Evolutionary conservation across 2,113 vertebrate genomes (phyloP).

Genomic region (Spermophilus dauricus): DNA sequence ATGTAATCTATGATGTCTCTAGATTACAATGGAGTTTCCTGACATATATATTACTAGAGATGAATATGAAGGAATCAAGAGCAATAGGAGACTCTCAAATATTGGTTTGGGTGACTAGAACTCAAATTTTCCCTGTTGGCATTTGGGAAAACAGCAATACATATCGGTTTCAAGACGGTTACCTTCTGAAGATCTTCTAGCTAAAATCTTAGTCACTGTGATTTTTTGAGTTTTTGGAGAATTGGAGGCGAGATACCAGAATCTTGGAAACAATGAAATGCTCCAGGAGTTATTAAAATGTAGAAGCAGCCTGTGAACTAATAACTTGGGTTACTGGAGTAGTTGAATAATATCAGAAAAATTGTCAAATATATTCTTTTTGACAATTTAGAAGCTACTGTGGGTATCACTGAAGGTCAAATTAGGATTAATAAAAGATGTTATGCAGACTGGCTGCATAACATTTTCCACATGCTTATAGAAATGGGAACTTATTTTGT

Average conservation of each 20-base stretch:
- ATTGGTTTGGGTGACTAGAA: neutral
- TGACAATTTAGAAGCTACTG: neutral
- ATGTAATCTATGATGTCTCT: neutral
- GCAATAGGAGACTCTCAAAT: neutral
- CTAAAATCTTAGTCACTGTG: neutral
- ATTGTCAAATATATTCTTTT: neutral
- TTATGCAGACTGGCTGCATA: neutral
- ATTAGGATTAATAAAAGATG: neutral
- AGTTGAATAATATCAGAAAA: slow-evolving; percentile 37
- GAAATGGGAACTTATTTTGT: neutral
- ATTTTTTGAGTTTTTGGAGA: slow-evolving; percentile 23
- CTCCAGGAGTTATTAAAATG: neutral
- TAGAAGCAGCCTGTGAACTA: neutral
- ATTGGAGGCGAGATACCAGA: neutral
- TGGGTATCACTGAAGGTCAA: neutral
- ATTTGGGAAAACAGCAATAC: neutral
- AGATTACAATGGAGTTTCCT: neutral
- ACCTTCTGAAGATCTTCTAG: slow-evolving; percentile 19
- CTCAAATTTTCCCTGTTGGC: neutral
- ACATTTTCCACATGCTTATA: neutral
- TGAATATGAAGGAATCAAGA: neutral
- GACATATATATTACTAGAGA: neutral
- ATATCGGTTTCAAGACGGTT: neutral
- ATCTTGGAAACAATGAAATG: neutral
- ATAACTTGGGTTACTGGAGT: neutral